Evolutionary conservation across 1,140 invertebrate genomes (phyloP).

Genomic region (Tribolium madens): DNA sequence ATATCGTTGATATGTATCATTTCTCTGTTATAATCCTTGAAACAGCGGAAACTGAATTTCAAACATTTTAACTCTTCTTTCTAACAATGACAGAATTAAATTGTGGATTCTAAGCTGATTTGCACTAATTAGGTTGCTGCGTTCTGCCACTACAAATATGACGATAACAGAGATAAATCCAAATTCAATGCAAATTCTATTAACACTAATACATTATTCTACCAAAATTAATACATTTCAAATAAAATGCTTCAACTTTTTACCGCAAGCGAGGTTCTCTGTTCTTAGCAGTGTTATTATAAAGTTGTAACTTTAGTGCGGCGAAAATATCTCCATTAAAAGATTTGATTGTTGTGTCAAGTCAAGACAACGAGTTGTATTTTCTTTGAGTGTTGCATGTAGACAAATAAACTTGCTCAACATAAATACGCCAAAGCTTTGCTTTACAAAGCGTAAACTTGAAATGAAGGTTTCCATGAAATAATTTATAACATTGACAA

Average conservation of each 20-base stretch:
- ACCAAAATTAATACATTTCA: too few relatives aligned
- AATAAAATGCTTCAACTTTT: too few relatives aligned
- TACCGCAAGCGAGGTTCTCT: background rate
- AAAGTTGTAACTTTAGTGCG: background rate
- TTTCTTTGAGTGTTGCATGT: constrained; percentile 21
- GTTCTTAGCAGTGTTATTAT: background rate
- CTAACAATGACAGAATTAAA: background rate
- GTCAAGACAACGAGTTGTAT: constrained; percentile 1
- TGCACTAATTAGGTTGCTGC: too few relatives aligned
- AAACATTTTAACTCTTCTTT: background rate
- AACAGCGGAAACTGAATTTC: background rate
- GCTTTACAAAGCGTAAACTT: constrained; percentile 10
- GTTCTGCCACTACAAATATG: too few relatives aligned
- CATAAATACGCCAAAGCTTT: constrained; percentile 26
- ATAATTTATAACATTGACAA: constrained; percentile 17
- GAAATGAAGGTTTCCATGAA: constrained; percentile 12
- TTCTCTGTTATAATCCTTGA: background rate
- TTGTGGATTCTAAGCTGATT: background rate
- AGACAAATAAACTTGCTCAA: constrained; percentile 9
- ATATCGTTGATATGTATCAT: background rate
- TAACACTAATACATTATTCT: too few relatives aligned
- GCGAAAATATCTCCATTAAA: background rate
- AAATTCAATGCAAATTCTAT: too few relatives aligned
- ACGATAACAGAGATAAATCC: background rate
- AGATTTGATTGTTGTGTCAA: background rate